phyloP scores from a whole-genome alignment of 2,888 invertebrate species.

The Polia nebulosa region DNA sequence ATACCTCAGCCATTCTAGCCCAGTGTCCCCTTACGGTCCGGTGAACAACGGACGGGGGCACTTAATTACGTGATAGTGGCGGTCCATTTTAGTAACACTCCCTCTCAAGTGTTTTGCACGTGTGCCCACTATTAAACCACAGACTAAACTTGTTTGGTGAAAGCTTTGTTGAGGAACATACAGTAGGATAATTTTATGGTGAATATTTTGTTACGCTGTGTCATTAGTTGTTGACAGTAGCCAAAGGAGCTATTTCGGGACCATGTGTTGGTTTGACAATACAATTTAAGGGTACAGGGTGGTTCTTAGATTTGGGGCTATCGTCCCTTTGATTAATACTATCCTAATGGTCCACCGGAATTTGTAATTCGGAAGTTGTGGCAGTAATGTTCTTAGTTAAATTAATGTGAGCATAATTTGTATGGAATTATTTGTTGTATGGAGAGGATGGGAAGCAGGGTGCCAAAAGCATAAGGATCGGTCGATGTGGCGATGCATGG shows the following conservation, averaged over 20 bases:
- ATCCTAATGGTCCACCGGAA: conserved; percentile 80
- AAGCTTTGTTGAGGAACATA: conserved; percentile 31
- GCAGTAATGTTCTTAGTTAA: conserved; percentile 73
- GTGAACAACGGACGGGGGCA: conserved; percentile 82
- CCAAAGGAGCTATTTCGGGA: conserved; percentile 65
- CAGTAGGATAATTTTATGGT: conserved; percentile 1
- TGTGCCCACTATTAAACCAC: conserved; percentile 63
- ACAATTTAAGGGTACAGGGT: conserved; percentile 81
- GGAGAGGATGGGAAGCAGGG: background rate
- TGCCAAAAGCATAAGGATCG: background rate
- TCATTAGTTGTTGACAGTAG: conserved; percentile 30
- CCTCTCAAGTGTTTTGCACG: conserved; percentile 74
- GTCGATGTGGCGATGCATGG: too few relatives aligned
- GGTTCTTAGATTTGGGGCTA: conserved; percentile 80
- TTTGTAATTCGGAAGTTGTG: conserved; percentile 80
- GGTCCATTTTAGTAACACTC: conserved; percentile 83
- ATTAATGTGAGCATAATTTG: conserved; percentile 65
- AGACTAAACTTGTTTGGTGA: conserved; percentile 53
- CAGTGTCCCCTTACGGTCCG: conserved; percentile 85
- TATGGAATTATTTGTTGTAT: conserved; percentile 33
- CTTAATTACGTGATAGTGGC: conserved; percentile 90
- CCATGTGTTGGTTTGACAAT: conserved; percentile 84
- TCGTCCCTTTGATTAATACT: conserved; percentile 84
- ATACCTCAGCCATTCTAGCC: conserved; percentile 79
- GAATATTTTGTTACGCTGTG: conserved; percentile 43